Base-by-base conservation (phyloP, 2,888 invertebrate genomes). In the Sisyra nigra region DNA sequence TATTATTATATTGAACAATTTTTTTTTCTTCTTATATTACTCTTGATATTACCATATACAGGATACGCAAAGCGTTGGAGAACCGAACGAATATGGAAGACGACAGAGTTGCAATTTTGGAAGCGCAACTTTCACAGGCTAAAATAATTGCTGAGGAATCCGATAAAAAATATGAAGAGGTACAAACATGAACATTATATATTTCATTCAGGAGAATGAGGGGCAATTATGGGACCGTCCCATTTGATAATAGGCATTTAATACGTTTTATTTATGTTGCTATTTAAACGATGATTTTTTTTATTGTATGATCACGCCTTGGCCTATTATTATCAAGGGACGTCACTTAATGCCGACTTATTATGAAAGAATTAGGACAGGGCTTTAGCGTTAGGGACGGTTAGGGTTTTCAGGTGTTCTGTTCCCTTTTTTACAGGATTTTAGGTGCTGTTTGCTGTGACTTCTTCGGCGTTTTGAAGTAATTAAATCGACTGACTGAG, bases 161-260 rank as follows among this genome's bases (percentile, higher is more conserved):
- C 55, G 98, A 98, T 76, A 89, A 94, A 72, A 97, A 97, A 87
- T 98, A 97, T 68, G 98, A 98, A 80, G 98, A 98, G 96, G 98
- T 98, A 74, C 42, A 32, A 7, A 41, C n/a, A n/a, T 42, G n/a
- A n/a, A n/a, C 7, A 5, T 24, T 7, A 24, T 24, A 5, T 5
- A 24, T 24, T 24, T 24, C 24, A 24, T 24, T 24, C 45, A 48
- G 42, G 42, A 37, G 44, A 35, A 47, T 44, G 68, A 74, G 65
- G 54, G 58, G n/a, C 32, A 17, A 17, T 11, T 30, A 35, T 38
- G n/a, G 11, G 24, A 11, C 15, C 15, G 17, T 17, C 33, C 19
- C 31, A 35, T 32, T 19, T 43, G 39, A 29, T 29, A 15, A 8
- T 5, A 17, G 10, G 34, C 8, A 35, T 18, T 18, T 24, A 24